These are phyloP conservation scores for Microcaecilia unicolor DNA, from an alignment of 2,797 vertebrate genomes.

Conservation along the genomic window DNA sequence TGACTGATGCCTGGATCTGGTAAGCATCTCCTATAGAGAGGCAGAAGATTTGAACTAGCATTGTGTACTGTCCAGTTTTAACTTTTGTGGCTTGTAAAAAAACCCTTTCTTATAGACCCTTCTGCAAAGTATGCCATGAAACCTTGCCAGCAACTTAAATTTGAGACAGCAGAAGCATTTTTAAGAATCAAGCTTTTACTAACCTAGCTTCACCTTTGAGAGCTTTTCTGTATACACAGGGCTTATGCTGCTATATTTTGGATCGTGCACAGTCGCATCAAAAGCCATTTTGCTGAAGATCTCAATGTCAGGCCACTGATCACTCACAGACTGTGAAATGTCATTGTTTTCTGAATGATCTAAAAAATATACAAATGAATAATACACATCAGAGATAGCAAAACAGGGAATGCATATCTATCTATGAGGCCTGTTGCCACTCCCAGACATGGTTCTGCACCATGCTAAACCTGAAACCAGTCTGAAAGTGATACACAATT, in stretches of 20 bases:
- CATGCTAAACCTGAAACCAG: too few species aligned
- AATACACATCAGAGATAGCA: conserved; percentile 7
- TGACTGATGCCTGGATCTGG: too few species aligned
- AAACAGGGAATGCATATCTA: not conserved
- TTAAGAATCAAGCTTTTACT: too few species aligned
- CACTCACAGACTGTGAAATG: too few species aligned
- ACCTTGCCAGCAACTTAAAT: not conserved
- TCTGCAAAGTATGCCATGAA: not conserved
- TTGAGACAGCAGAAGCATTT: not conserved
- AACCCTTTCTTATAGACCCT: too few species aligned
- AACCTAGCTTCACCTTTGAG: conserved; percentile 68
- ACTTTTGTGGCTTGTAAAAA: not conserved
- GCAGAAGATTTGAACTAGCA: too few species aligned
- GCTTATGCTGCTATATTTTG: conserved; percentile 79
- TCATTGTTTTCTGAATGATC: conserved; percentile 45
- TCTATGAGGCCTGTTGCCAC: too few species aligned
- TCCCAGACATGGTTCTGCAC: too few species aligned
- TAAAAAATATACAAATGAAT: conserved; percentile 28
- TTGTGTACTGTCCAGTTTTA: too few species aligned
- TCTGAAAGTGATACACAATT: too few species aligned
- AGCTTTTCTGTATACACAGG: conserved; percentile 71
- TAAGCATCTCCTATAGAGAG: too few species aligned
- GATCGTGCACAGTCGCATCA: conserved; percentile 74
- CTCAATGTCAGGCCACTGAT: conserved; percentile 89
- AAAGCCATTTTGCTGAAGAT: conserved; percentile 81